Base-by-base conservation (phyloP, 2,888 invertebrate genomes). In the Plagodis dolabraria region DNA sequence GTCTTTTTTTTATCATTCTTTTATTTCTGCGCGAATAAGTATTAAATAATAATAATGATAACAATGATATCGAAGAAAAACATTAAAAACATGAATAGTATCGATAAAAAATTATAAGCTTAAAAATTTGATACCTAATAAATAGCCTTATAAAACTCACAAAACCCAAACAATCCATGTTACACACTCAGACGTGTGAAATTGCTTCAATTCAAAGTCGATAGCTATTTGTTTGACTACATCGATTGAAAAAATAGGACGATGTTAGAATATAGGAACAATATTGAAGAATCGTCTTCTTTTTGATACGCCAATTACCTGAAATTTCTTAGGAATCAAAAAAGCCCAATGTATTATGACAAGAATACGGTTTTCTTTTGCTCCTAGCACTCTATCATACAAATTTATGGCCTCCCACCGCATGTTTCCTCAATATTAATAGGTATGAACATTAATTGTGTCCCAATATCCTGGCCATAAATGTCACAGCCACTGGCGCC, bases 401-500 rank as follows among this genome's bases (percentile, higher is more conserved):
- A 63, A 88, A 91, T 91, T 92, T 92, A 92, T 87, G 79, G 74
- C 76, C 77, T 76, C 83, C 81, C 77, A 80, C 77, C 76, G 80
- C 71, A 72, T 75, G 85, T 86, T 87, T 89, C 87, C 87, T 85
- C 73, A 75, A 82, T 89, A 91, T 91, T 89, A 92, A 91, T 89
- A 22, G 22, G 22, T 22, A 90, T 91, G 84, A 82, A 90, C 90
- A 88, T 91, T 90, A 90, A 90, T 89, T 79, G 83, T 83, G 84
- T 89, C 86, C 90, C 91, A 89, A 91, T 91, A 90, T 90, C 88
- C 89, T 89, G 86, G 72, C 85, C 82, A 85, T 92, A 87, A 91
- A 92, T 86, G 92, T 91, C 91, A 89, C 80, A 84, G 82, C 86
- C 86, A 82, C 85, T 90, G 92, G 92, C 92, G 92, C 92, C 92